Evolutionary conservation across 2,888 invertebrate species (phyloP), one percentile per base, ranked within the genome.

Genomic region (Noctua janthina): DNA sequence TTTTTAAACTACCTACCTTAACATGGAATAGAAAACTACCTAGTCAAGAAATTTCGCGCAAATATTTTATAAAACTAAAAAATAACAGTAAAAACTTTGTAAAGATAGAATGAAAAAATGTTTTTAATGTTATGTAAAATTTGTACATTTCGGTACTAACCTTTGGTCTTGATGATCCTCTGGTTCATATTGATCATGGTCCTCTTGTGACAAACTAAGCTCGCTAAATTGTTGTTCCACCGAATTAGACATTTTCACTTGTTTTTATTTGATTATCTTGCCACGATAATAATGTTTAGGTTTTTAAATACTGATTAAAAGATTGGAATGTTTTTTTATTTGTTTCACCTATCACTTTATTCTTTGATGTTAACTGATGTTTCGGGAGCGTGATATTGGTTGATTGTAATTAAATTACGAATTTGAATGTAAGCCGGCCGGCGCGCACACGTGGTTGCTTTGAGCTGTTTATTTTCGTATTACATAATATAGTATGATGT

Each of bases 111-210:
- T 54, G 2, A 54, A 20, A 46, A 35, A 73, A 43, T 46, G 56
- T 68, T 8, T 62, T n/a, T 1, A 15, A 35, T 29, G 29, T 29
- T 29, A 29, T 29, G 29, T 29, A 29, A 29, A 29, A 29, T 29
- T 29, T 29, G 29, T 29, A 29, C 29, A 29, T 59, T 54, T 35
- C 15, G 46, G 76, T 81, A 94, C 97, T 94, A 95, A 98, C 97
- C 97, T 97, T 92, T 96, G 97, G 90, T 97, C 97, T 89, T 95
- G 97, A 77, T 93, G 94, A 90, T 97, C 97, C 89, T 98, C 98
- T 85, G 97, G 97, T 94, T 98, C 98, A 94, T 98, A 98, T 96
- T 98, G 98, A 96, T 98, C 98, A 91, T 98, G 97, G 94, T 98
- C 98, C 93, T 98, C 98, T 93, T 98, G 98, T 85, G 98, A 97